A percentile compares a stretch with the other conserved stretches of the same genome.
Evolutionary conservation across 2,888 invertebrate species (phyloP).

Genomic region (Lacanobia wlatinum): DNA sequence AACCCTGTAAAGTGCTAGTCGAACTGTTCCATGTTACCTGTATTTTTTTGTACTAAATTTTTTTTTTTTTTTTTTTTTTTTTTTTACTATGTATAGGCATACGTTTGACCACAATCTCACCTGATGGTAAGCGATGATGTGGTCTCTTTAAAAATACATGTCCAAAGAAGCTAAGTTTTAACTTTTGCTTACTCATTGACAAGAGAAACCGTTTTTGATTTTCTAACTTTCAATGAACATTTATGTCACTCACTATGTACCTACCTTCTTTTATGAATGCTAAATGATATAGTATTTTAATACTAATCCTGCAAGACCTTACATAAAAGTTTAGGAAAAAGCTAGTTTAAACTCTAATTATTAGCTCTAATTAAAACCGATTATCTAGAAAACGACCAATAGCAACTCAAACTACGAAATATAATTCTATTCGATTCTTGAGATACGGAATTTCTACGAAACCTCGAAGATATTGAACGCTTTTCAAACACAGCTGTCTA

Average conservation of each 20-base stretch:
- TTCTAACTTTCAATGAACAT: not conserved
- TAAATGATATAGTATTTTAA: no score
- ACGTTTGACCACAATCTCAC: no score
- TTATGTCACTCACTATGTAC: no score
- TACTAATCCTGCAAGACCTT: no score
- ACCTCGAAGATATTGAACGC: not conserved
- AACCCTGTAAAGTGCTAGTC: not conserved
- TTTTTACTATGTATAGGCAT: no score
- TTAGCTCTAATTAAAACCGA: not conserved
- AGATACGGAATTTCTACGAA: not conserved
- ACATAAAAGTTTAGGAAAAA: not conserved
- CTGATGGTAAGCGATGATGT: no score
- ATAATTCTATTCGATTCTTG: not conserved
- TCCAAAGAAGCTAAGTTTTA: no score
- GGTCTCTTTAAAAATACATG: no score
- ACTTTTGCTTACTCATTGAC: not conserved
- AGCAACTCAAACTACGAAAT: not conserved
- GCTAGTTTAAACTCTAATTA: not conserved
- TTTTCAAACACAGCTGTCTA: not conserved
- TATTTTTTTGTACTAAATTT: no score
- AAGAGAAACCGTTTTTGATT: not conserved
- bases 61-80: no score
- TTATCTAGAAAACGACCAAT: not conserved
- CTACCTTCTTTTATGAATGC: no score
- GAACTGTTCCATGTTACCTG: not conserved